These are phyloP conservation scores for Micronycteris hirsuta DNA, from an alignment of 2,113 vertebrate genomes.

Conservation along the genomic window DNA sequence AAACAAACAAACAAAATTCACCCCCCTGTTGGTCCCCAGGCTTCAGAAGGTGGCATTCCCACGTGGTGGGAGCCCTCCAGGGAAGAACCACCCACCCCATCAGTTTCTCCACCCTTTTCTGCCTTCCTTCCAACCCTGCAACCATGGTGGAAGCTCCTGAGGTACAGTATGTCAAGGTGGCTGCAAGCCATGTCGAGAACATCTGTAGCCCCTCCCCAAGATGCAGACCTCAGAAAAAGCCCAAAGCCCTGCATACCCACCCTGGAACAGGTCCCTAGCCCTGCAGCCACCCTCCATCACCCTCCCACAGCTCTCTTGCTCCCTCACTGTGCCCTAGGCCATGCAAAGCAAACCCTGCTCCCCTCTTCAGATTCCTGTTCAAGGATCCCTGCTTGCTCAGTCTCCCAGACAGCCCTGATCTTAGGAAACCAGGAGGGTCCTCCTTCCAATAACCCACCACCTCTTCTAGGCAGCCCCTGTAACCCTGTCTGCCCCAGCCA, in stretches of 20 bases:
- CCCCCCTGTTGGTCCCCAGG: not conserved
- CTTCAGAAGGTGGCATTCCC: not conserved
- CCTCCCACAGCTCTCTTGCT: not conserved
- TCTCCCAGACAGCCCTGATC: not conserved
- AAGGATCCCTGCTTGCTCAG: not conserved
- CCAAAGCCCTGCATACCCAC: not conserved
- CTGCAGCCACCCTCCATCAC: not conserved
- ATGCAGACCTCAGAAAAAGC: not conserved
- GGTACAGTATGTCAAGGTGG: not conserved
- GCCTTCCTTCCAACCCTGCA: not conserved
- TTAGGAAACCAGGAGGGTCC: not conserved
- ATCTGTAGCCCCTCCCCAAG: not conserved
- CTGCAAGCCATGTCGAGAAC: not conserved
- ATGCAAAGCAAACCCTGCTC: not conserved
- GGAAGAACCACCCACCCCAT: not conserved
- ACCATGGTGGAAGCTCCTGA: not conserved
- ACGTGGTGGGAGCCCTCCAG: not conserved
- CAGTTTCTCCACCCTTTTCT: not conserved
- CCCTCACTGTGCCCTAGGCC: not conserved
- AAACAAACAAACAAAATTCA: not conserved
- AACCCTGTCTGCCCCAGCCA: not conserved
- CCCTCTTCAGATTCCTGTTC: not conserved
- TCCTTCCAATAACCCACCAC: not conserved
- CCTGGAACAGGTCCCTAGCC: not conserved
- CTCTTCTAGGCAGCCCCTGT: not conserved